Evolutionary conservation across 2,888 invertebrate genomes (phyloP), one percentile per base, ranked within the genome.

Genomic region (Scaptomyza flava): DNA sequence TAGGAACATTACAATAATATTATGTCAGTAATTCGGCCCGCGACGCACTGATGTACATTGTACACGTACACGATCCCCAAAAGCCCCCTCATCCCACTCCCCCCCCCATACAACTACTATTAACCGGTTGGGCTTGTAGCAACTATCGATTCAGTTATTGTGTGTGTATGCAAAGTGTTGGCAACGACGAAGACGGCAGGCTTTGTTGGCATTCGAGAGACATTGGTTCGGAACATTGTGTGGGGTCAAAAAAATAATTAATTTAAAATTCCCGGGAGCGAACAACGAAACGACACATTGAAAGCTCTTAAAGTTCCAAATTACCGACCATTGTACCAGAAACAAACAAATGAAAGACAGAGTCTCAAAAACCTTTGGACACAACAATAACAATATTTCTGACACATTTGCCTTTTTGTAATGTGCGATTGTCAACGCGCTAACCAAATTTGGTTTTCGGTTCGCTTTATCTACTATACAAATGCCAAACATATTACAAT

Each of bases 231-330:
- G 68, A 77, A 72, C 76, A 72, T 68, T 85, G 85, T 80, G 86
- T 86, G 86, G 87, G 87, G 86, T 86, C 86, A 87, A 85, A 87
- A 77, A 86, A 83, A 81, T 87, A 87, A 86, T 86, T 86, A 86
- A 86, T 86, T 86, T 86, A 79, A 88, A 83, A 86, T 86, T 86
- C 88, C 58, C 61, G 65, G 74, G 74, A 66, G 68, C 84, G 86
- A 83, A 62, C 83, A 60, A 6, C 73, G 76, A 86, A 85, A 85
- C 86, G 88, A 85, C 88, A 87, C 83, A 86, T 87, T 88, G 86
- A 85, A 87, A 85, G 81, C 79, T 86, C 81, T 87, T 85, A 82
- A 85, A 87, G 86, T 74, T 77, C 85, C 88, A 87, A 83, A 87
- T 85, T 85, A 85, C 84, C 84, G 85, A 81, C 73, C 78, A 85